Conservation (phyloP, 2,888 invertebrate species). For the Hymenopus coronatus region DNA sequence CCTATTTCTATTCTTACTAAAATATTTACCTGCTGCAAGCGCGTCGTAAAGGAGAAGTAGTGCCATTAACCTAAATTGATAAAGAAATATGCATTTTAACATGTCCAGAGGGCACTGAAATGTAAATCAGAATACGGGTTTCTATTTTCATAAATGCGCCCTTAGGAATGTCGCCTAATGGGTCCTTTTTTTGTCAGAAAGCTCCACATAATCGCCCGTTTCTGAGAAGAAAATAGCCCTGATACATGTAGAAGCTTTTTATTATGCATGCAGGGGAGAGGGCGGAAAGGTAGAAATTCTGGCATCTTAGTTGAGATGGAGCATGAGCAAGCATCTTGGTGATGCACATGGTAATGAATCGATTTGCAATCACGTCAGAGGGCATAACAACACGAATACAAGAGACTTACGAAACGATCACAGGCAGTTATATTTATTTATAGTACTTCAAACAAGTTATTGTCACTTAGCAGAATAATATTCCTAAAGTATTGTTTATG, state of each 20-base stretch:
- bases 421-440: too few relatives aligned
- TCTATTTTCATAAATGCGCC: neutral
- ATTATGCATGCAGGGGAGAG: neutral
- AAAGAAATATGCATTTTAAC: neutral
- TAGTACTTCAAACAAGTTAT: too few relatives aligned
- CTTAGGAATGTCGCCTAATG: neutral
- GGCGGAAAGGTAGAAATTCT: neutral
- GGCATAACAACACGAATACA: too few relatives aligned
- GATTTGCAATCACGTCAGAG: too few relatives aligned
- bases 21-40: neutral
- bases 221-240: neutral
- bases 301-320: neutral
- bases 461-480: too few relatives aligned
- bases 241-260: neutral
- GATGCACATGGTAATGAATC: too few relatives aligned
- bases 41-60: neutral
- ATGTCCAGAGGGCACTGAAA: neutral
- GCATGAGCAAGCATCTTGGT: too few relatives aligned
- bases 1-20: neutral
- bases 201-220: neutral
- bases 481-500: too few relatives aligned
- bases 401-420: too few relatives aligned
- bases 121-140: neutral
- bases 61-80: neutral
- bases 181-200: neutral